phyloP scores from a whole-genome alignment of 2,888 invertebrate species.

The Aleiodes testaceus region DNA sequence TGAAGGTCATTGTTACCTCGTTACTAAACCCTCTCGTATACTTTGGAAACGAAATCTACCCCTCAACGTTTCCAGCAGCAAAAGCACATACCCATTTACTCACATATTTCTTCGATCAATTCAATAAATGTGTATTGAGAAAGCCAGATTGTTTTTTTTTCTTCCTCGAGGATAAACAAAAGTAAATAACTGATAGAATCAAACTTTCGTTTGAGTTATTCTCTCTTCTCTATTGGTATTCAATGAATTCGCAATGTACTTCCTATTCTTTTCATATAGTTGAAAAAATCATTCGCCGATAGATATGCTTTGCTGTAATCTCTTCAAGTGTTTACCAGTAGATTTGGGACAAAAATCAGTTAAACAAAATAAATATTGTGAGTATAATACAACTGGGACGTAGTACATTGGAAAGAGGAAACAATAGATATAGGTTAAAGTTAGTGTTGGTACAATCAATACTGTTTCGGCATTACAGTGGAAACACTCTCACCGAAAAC shows the following conservation, averaged over 20 bases:
- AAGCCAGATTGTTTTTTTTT: constrained; percentile 31
- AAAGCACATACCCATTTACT: constrained; percentile 21
- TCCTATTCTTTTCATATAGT: neutral
- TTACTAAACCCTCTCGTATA: constrained; percentile 62
- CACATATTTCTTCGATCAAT: constrained; percentile 33
- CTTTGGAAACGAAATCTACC: constrained; percentile 44
- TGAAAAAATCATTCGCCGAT: too few relatives aligned
- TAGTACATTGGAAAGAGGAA: constrained; percentile 4
- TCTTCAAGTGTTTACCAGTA: constrained; percentile 6
- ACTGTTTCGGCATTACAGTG: constrained; percentile 72
- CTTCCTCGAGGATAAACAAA: constrained; percentile 17
- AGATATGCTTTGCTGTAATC: neutral
- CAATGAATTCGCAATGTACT: neutral
- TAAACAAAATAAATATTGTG: neutral
- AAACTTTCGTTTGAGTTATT: neutral
- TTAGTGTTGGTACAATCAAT: constrained; percentile 68
- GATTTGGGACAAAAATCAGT: neutral
- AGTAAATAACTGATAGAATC: constrained; percentile 22
- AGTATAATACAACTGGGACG: neutral
- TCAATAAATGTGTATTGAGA: constrained; percentile 39
- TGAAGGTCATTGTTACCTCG: constrained; percentile 70
- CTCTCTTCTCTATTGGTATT: neutral
- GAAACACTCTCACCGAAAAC: constrained; percentile 69
- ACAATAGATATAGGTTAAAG: constrained; percentile 26
- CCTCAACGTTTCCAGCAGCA: constrained; percentile 5